phyloP scores from a whole-genome alignment of 2,113 vertebrate species.

The Enhydra lutris region DNA sequence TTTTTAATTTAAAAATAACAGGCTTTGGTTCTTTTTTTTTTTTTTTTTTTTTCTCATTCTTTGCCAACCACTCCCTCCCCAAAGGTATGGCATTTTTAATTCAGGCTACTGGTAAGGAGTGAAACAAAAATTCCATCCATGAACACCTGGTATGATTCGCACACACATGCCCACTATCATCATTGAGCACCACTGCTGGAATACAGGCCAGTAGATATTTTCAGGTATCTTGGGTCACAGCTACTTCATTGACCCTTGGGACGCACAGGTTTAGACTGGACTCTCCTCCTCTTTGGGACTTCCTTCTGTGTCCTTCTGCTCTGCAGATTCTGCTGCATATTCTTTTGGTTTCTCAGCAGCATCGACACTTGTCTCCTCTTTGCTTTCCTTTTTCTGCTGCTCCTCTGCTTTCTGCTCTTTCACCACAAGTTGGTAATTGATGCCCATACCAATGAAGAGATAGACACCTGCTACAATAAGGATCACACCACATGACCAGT shows the following conservation, averaged over 20 bases:
- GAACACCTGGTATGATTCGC: constrained; percentile 76
- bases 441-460: constrained; percentile 93
- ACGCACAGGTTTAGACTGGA: constrained; percentile 79
- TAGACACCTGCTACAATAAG: constrained; percentile 90
- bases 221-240: constrained; percentile 46
- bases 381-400: constrained; percentile 80
- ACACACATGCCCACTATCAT: constrained; percentile 75
- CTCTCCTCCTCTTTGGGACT: constrained; percentile 86
- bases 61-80: constrained; percentile 53
- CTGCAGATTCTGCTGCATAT: constrained; percentile 62
- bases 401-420: constrained; percentile 90
- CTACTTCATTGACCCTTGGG: constrained; percentile 12
- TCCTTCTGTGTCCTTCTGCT: constrained; percentile 75
- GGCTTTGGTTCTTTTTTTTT: not conserved
- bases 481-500: constrained; percentile 91
- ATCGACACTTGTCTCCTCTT: constrained; percentile 82
- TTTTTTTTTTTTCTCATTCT: not conserved
- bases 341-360: constrained; percentile 82
- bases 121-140: constrained; percentile 61
- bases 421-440: constrained; percentile 92
- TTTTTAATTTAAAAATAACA: not conserved
- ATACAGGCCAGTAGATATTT: constrained; percentile 61
- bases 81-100: constrained; percentile 66
- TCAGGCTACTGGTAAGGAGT: constrained; percentile 77
- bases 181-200: constrained; percentile 75